Base-by-base conservation (phyloP, 2,888 invertebrate species). In the Epinotia nisella region DNA sequence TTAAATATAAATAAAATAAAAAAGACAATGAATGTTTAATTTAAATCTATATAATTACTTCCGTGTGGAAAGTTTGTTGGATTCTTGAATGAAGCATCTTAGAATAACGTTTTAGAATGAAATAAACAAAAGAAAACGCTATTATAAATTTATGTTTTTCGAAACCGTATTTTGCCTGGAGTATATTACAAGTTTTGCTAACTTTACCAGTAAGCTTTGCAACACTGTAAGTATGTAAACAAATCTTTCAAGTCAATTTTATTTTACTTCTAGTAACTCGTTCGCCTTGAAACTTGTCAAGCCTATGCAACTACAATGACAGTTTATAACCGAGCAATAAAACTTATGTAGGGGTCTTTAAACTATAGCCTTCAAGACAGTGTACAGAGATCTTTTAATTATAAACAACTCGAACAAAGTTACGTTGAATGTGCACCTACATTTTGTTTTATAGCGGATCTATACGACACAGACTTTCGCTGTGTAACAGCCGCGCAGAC, bases 101-200 rank as follows among this genome's bases (percentile, higher is more conserved):
- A n/a, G n/a, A n/a, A n/a, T n/a, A n/a, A n/a, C n/a, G n/a, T n/a
- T n/a, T n/a, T n/a, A n/a, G n/a, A n/a, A n/a, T n/a, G n/a, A n/a
- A n/a, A n/a, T n/a, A n/a, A n/a, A n/a, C n/a, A n/a, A n/a, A n/a
- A n/a, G n/a, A n/a, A n/a, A n/a, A n/a, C n/a, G n/a, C n/a, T n/a
- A n/a, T n/a, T n/a, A n/a, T n/a, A n/a, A n/a, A n/a, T n/a, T n/a
- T n/a, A n/a, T n/a, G n/a, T n/a, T n/a, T n/a, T n/a, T n/a, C n/a
- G n/a, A n/a, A n/a, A n/a, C n/a, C n/a, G n/a, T n/a, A n/a, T n/a
- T n/a, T n/a, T n/a, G n/a, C n/a, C n/a, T n/a, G n/a, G n/a, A n/a
- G n/a, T n/a, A n/a, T n/a, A 80, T 75, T 82, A 82, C 82, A 82
- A 79, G 81, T 82, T 81, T 79, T 75, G 45, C 65, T 76, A 56